Conservation (phyloP, 1,140 invertebrate species). For the Planococcus citri region DNA sequence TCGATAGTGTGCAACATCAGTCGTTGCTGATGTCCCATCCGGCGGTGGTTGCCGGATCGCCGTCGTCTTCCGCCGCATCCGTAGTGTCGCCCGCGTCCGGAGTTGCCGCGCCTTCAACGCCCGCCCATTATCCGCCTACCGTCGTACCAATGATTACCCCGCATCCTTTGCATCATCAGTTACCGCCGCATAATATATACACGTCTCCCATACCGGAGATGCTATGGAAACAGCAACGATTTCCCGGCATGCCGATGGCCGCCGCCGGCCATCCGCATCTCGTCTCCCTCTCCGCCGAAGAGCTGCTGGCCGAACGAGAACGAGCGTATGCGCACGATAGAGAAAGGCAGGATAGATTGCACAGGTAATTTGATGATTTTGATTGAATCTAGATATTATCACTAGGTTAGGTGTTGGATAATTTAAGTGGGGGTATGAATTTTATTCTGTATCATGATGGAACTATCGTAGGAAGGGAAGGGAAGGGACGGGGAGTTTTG, state of each 20-base stretch:
- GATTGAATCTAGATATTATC: no score
- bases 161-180: constrained; percentile 32
- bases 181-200: constrained; percentile 25
- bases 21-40: constrained; percentile 41
- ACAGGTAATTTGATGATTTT: constrained; percentile 27
- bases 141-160: constrained; percentile 33
- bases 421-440: no score
- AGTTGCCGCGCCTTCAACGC: constrained; percentile 26
- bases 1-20: constrained; percentile 41
- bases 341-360: constrained; percentile 28
- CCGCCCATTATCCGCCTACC: constrained; percentile 30
- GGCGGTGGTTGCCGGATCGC: constrained; percentile 30
- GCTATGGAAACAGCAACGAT: constrained; percentile 28
- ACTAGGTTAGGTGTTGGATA: no score
- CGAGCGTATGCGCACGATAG: constrained; percentile 24
- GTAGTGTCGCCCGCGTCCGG: neutral
- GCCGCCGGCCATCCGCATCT: constrained; percentile 27
- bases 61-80: constrained; percentile 24
- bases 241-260: constrained; percentile 30
- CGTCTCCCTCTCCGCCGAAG: constrained; percentile 22
- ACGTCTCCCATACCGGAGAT: constrained; percentile 23
- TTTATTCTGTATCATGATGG: no score
- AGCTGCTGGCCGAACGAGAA: constrained; percentile 26
- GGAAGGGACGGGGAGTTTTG: no score
- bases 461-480: no score